phyloP scores from a whole-genome alignment of 2,888 invertebrate species.

The Gerris lacustris region DNA sequence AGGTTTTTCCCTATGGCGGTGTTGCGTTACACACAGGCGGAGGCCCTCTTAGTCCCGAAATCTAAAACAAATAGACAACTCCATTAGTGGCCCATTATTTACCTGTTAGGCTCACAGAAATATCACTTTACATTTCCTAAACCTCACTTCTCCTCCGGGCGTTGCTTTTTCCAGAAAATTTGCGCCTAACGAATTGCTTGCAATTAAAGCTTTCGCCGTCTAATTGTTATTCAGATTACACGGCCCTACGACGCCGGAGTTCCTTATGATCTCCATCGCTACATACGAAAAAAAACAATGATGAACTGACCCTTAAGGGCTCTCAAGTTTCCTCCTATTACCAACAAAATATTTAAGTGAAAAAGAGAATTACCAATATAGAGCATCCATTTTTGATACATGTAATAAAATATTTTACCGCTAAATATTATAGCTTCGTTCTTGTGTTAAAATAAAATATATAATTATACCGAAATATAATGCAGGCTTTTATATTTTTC shows the following conservation, averaged over 20 bases:
- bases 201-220: not conserved
- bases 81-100: constrained; percentile 5
- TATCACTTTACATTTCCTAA: not conserved
- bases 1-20: not conserved
- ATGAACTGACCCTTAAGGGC: too few species aligned
- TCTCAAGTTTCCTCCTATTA: too few species aligned
- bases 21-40: not conserved
- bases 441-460: too few species aligned
- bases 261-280: too few species aligned
- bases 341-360: too few species aligned
- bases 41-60: not conserved
- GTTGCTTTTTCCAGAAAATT: not conserved
- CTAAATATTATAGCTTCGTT: too few species aligned
- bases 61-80: not conserved
- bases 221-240: not conserved
- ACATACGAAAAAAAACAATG: too few species aligned
- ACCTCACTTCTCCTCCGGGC: not conserved
- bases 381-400: too few species aligned
- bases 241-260: not conserved
- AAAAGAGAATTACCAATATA: too few species aligned
- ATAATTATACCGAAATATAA: too few species aligned
- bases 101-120: not conserved
- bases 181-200: constrained; percentile 1
- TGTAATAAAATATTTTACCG: too few species aligned
- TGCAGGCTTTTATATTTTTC: too few species aligned